Evolutionary conservation across 2,888 invertebrate species (phyloP), one percentile per base, ranked within the genome.

Genomic region (Cryptus armator): DNA sequence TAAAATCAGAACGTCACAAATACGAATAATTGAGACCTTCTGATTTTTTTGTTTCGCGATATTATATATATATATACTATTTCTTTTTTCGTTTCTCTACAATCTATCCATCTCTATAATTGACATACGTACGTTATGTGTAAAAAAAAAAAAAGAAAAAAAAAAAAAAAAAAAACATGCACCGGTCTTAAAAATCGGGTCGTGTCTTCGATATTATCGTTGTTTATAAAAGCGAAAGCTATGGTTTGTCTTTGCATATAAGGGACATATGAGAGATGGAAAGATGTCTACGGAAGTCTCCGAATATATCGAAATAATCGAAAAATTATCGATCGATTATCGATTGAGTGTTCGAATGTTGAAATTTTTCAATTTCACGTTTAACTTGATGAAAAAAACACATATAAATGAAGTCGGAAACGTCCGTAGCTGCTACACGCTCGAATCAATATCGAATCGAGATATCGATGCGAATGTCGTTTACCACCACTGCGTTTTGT

Each of bases 381-480:
- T 37, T 0, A 9, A 5, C 37, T 37, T 9, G 37, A 24, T 24
- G 2, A 24, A 24, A 24, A 37, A 9, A 37, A 9, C 3, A 1
- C 3, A 9, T 0, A 37, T 0, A 37, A 37, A 9, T 5, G 37
- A 37, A 37, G 37, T 37, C 37, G 90, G 90, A 92, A 91, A 91
- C 92, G 90, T 90, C 88, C 82, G 82, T 46, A 89, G 91, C 88
- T 92, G 91, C 90, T 91, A 90, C 91, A 91, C 91, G 92, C 92
- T 93, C 92, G 92, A 90, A 93, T 93, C 93, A 93, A 93, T 93
- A 92, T 91, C 87, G 90, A 90, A 88, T 89, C 90, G 91, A 91
- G 89, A 92, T 93, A 93, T 93, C 92, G 93, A 93, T 93, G 90
- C 92, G 92, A 92, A 91, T 92, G 91, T 91, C 91, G 56, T 62